Conservation (phyloP, 2,888 invertebrate species). For the Scaeva pyrastri region DNA sequence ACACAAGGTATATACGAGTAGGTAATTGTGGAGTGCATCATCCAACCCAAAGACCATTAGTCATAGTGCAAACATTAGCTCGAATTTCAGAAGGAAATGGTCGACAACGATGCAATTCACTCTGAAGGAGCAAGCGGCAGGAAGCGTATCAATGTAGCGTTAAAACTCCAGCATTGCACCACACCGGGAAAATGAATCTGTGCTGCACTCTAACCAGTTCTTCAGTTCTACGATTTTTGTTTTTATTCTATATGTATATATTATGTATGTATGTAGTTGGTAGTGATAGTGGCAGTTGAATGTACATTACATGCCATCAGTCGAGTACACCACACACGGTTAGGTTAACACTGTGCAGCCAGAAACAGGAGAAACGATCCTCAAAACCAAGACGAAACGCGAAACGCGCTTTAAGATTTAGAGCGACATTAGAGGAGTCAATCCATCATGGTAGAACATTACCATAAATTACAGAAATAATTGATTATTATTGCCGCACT, state of each 20-base stretch:
- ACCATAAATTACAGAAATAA: conserved; percentile 84
- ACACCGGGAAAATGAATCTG: conserved; percentile 55
- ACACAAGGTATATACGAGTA: neutral
- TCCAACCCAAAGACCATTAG: conserved; percentile 71
- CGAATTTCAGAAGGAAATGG: conserved; percentile 72
- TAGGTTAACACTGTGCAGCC: conserved; percentile 38
- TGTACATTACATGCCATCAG: conserved; percentile 73
- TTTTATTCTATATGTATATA: neutral
- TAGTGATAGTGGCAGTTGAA: conserved; percentile 73
- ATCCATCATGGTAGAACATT: conserved; percentile 84
- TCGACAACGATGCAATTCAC: conserved; percentile 30
- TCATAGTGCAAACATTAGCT: conserved; percentile 76
- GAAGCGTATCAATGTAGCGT: conserved; percentile 77
- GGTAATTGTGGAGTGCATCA: conserved; percentile 70
- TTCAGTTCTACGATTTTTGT: neutral
- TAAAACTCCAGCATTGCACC: conserved; percentile 70
- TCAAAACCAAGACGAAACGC: conserved; percentile 74
- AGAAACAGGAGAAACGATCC: conserved; percentile 47
- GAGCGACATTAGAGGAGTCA: conserved; percentile 84
- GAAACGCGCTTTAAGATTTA: conserved; percentile 81
- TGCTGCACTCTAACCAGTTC: conserved; percentile 60
- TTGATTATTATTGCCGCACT: conserved; percentile 83
- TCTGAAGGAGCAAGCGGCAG: conserved; percentile 78
- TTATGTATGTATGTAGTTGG: conserved; percentile 13
- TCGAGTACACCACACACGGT: conserved; percentile 68